These are phyloP conservation scores for Pelmatolapia mariae DNA, from an alignment of 2,113 vertebrate genomes.

Conservation along the genomic window DNA sequence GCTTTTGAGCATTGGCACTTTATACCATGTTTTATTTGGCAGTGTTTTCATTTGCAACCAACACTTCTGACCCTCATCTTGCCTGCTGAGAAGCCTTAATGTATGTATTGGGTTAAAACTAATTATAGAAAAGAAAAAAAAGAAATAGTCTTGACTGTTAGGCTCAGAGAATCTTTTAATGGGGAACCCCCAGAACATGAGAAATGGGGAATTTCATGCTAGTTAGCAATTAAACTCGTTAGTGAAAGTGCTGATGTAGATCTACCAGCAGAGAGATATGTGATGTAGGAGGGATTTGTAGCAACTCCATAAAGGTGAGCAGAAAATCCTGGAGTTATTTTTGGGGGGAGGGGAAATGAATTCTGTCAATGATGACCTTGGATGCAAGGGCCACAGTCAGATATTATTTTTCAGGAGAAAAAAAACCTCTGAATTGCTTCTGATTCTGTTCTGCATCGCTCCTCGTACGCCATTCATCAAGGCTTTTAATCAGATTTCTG, in stretches of 20 bases:
- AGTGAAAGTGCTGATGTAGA: constrained; percentile 16
- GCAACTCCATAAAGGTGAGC: neutral
- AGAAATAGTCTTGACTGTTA: constrained; percentile 6
- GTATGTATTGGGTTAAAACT: constrained; percentile 31
- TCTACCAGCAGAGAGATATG: neutral
- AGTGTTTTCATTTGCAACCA: constrained; percentile 7
- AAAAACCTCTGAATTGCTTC: neutral
- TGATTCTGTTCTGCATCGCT: neutral
- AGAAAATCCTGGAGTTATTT: neutral
- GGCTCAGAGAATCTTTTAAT: neutral
- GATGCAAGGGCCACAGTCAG: neutral
- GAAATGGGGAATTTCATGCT: constrained; percentile 60
- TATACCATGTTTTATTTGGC: constrained; percentile 32
- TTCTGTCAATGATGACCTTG: neutral
- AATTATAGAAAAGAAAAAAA: constrained; percentile 8
- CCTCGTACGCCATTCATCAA: constrained; percentile 21
- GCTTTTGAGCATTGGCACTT: constrained; percentile 29
- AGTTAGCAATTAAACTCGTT: constrained; percentile 46
- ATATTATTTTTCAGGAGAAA: neutral
- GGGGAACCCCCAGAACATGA: constrained; percentile 40
- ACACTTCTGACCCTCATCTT: neutral
- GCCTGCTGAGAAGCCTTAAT: constrained; percentile 22
- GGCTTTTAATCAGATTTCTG: constrained; percentile 73
- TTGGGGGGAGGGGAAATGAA: neutral
- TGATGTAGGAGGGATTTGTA: neutral